Evolutionary conservation across 1,140 invertebrate species (phyloP), one percentile per base, ranked within the genome.

Genomic region (Lanistes nyassanus): DNA sequence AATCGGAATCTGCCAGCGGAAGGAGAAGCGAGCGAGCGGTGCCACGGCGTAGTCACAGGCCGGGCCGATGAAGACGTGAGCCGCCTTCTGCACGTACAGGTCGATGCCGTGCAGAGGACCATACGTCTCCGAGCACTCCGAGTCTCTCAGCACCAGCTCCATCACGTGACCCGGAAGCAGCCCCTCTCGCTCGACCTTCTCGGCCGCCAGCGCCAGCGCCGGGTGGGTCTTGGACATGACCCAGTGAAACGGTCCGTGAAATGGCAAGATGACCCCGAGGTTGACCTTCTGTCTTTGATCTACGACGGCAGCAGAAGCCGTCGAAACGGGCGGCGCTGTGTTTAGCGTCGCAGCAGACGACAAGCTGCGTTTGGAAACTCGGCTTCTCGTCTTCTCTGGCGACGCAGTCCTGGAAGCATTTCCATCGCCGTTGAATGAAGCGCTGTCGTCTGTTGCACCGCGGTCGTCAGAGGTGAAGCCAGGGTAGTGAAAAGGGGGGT

Each of bases 41-140:
- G 96, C 96, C 69, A 97, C 92, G 2, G 95, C 95, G 88, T 97
- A 98, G 80, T 96, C 95, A 88, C 96, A 98, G 1, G 95, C 93
- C 1, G 97, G 94, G 0, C 96, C 97, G 82, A 98, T 91, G 85
- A 97, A 96, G 0, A 94, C 95, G 89, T 97, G 94, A 0, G 81
- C 85, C 4, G 80, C 68, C 67, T 79, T 74, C 26, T 82, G 64
- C 0, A 85, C 67, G 67, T 84, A 85, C 19, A 87, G 81, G 69
- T 87, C 83, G 23, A 89, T 84, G 0, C 84, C 86, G 23, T 78
- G 75, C n/a, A 85, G 58, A 6, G 84, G 84, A 4, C 83, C 85
- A 16, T 79, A 66, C 0, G 80, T 83, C 37, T 85, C 84, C n/a
- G 84, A 86, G 74, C 86, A 88, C n/a, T 76, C 55, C 0, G 85